phyloP scores from a whole-genome alignment of 2,888 invertebrate genomes.

The Cyclophora albipunctata region DNA sequence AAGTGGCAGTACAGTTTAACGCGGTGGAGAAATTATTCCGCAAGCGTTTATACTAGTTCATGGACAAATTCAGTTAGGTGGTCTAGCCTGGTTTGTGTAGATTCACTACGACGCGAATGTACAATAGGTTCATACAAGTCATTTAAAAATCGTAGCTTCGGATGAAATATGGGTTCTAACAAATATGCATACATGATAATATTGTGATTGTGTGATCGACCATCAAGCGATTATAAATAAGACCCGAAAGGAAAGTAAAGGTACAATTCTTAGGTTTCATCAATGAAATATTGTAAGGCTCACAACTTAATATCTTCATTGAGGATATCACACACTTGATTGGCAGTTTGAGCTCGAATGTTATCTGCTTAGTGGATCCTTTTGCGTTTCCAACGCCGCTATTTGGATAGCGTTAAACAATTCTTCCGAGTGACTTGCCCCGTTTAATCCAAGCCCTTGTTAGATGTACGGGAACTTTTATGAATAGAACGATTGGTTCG shows the following conservation, averaged over 20 bases:
- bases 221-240: too few species aligned
- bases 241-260: slow-evolving; percentile 3
- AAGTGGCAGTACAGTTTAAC: slow-evolving; percentile 33
- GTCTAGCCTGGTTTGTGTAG: background rate
- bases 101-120: too few species aligned
- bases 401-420: slow-evolving; percentile 73
- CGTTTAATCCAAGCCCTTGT: slow-evolving; percentile 56
- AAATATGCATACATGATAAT: too few species aligned
- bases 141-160: too few species aligned
- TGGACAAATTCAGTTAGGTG: slow-evolving; percentile 38
- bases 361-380: slow-evolving; percentile 71
- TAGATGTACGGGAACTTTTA: slow-evolving; percentile 43
- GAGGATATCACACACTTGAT: slow-evolving; percentile 50
- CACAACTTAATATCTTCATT: slow-evolving; percentile 36
- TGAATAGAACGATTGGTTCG: slow-evolving; percentile 49
- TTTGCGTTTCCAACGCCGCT: slow-evolving; percentile 55
- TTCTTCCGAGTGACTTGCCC: slow-evolving; percentile 66
- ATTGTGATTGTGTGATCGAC: too few species aligned
- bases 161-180: too few species aligned
- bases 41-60: slow-evolving; percentile 62
- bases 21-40: slow-evolving; percentile 65
- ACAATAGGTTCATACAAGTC: too few species aligned
- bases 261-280: slow-evolving; percentile 21
- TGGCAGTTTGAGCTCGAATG: slow-evolving; percentile 61
- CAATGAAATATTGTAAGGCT: slow-evolving; percentile 34